These are phyloP conservation scores for Anoncus sp. DNA, from an alignment of 2,888 invertebrate genomes.

Conservation along the genomic window DNA sequence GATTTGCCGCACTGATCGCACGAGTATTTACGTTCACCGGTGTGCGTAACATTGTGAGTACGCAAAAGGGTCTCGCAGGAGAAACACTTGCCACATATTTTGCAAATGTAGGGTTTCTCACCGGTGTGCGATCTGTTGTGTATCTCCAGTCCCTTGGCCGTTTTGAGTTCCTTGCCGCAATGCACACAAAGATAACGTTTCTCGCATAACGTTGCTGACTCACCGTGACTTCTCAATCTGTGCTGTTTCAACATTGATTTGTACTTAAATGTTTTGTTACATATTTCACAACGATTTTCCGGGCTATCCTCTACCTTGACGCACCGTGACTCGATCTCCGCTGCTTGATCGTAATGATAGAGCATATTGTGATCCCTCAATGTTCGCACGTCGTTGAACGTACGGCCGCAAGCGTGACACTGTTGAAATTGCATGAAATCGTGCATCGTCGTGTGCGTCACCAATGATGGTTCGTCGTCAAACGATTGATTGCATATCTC, in stretches of 20 bases:
- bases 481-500: slow-evolving; percentile 74
- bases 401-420: slow-evolving; percentile 72
- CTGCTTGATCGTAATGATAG: slow-evolving; percentile 68
- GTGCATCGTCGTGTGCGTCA: slow-evolving; percentile 72
- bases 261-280: slow-evolving; percentile 72
- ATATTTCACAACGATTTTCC: slow-evolving; percentile 72
- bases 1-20: slow-evolving; percentile 86
- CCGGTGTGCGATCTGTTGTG: slow-evolving; percentile 79
- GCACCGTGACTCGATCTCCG: not conserved
- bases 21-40: slow-evolving; percentile 85
- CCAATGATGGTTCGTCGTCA: slow-evolving; percentile 66
- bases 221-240: slow-evolving; percentile 71
- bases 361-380: slow-evolving; percentile 74
- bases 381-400: slow-evolving; percentile 72
- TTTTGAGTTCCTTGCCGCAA: slow-evolving; percentile 78
- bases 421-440: slow-evolving; percentile 73
- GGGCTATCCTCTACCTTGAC: slow-evolving; percentile 39
- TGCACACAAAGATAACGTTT: slow-evolving; percentile 75
- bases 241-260: slow-evolving; percentile 75
- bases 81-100: slow-evolving; percentile 77
- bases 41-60: slow-evolving; percentile 85
- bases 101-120: slow-evolving; percentile 77
- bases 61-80: slow-evolving; percentile 81
- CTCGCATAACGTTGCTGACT: slow-evolving; percentile 65
- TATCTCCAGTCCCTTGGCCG: slow-evolving; percentile 77